Base-by-base conservation (phyloP, 1,140 invertebrate genomes). In the Cardiocondyla obscurior region DNA sequence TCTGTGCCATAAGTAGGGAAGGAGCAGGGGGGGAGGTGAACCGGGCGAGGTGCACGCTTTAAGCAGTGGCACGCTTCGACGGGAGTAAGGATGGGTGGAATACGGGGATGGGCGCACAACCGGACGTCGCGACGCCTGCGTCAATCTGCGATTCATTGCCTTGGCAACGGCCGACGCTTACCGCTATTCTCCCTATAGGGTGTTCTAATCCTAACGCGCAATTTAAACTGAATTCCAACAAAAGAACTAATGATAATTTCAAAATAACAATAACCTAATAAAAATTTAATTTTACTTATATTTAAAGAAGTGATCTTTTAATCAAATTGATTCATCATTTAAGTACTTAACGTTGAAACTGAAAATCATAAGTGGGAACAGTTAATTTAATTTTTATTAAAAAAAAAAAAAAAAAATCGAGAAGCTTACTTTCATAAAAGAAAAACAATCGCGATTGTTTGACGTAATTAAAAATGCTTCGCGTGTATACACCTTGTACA, bases 111-210 rank as follows among this genome's bases (percentile, higher is more conserved):
- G 57, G 85, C 86, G 87, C 86, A 85, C 89, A 74, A 81, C 88
- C 69, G 85, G 88, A 91, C 87, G 84, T 85, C 82, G 82, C 86
- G 88, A 91, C 88, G 88, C 89, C 87, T 90, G 89, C 91, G 89
- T 91, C 92, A 91, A 92, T 92, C 91, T 90, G 90, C 91, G 90
- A 93, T 92, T 92, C 91, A 93, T 93, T 92, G 90, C 90, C 91
- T 90, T 91, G 87, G 91, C 92, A 93, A 93, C 92, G 91, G 87
- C 60, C 90, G 88, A 88, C 89, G 84, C 88, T 88, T 82, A 55
- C 72, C 67, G 74, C 46, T 73, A 42, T 85, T 81, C 70, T 73
- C 64, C 46, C 85, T 85, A 53, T 57, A 67, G 74, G 62, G 74
- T 79, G 62, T 79, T 25, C 12, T 16, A 67, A 53, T 69, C n/a